Conservation (phyloP, 2,888 invertebrate genomes). For the Lymantria monacha region DNA sequence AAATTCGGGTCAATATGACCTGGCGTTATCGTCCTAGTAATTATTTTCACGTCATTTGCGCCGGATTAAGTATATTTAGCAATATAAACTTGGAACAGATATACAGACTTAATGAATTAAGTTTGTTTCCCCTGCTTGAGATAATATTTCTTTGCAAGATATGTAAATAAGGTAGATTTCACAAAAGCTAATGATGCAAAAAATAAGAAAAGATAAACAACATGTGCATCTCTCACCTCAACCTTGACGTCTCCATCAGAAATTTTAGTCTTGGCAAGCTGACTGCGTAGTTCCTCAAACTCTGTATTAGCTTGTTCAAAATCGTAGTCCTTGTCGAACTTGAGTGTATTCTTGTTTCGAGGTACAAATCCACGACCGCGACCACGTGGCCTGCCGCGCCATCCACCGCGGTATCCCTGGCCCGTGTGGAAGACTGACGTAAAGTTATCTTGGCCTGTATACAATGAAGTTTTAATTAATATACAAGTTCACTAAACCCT, state of each 20-base stretch:
- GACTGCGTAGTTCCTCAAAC: slow-evolving; percentile 94
- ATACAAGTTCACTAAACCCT: too few relatives aligned
- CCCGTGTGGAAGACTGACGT: slow-evolving; percentile 33
- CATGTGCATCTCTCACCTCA: slow-evolving; percentile 57
- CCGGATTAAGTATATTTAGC: too few relatives aligned
- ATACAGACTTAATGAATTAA: too few relatives aligned
- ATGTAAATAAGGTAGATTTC: too few relatives aligned
- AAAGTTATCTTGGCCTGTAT: slow-evolving; percentile 26
- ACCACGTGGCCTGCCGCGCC: slow-evolving; percentile 69
- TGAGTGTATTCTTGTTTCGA: slow-evolving; percentile 87
- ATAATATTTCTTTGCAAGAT: too few relatives aligned
- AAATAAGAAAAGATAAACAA: neutral
- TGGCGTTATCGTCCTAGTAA: too few relatives aligned
- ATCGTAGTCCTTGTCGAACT: slow-evolving; percentile 98
- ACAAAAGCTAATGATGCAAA: too few relatives aligned
- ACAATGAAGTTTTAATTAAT: neutral
- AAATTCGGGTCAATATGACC: too few relatives aligned
- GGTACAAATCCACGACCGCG: slow-evolving; percentile 73
- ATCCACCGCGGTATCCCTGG: slow-evolving; percentile 79
- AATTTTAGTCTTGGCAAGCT: slow-evolving; percentile 92
- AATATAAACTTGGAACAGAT: too few relatives aligned
- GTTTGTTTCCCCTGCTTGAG: too few relatives aligned
- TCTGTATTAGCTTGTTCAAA: slow-evolving; percentile 99
- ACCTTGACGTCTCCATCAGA: slow-evolving; percentile 79
- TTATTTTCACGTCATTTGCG: too few relatives aligned